Base-by-base conservation (phyloP, 2,888 invertebrate species). In the Drosophila sordidula region DNA sequence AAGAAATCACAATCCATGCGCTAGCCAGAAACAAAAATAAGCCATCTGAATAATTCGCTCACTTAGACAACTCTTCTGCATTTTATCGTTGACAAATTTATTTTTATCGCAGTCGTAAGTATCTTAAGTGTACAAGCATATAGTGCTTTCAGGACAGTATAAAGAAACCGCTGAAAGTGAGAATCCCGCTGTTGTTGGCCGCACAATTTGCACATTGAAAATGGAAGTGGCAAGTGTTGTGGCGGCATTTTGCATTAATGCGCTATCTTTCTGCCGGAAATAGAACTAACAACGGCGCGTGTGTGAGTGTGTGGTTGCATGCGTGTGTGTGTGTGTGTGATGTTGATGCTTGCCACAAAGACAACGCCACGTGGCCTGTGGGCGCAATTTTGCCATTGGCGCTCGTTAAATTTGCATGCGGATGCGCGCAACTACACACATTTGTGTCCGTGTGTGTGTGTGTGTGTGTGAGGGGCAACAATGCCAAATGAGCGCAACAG, bases 371-470 rank as follows among this genome's bases (percentile, higher is more conserved):
- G 82, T 85, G 88, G 82, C 83, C 69, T 71, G 54, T 63, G 65
- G 80, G 78, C 75, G 68, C 64, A 71, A 78, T 87, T 87, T 78
- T 45, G 72, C 82, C 70, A 81, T 81, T 89, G 89, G 70, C 70
- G 72, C 88, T 89, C 82, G 89, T 84, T 89, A 89, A 89, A 87
- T 89, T 84, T 89, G 76, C 89, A 87, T 85, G 62, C 68, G 88
- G 76, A 77, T 74, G 59, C 71, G 64, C 50, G 49, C 18, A 18
- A 32, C 12, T 44, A 49, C 49, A 55, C 25, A 51, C 25, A 51
- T 38, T 9, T 18, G 32, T 0, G 14, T 29, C 29, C 12, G 49
- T 36, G 46, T n/a, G 51, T 38, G n/a, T 44, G 42, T 22, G 4
- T 22, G 22, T 14, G 44, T 50, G 56, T 50, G 38, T 39, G 38